Conservation (phyloP, 2,797 vertebrate genomes). For the Emydoidea blandingii region DNA sequence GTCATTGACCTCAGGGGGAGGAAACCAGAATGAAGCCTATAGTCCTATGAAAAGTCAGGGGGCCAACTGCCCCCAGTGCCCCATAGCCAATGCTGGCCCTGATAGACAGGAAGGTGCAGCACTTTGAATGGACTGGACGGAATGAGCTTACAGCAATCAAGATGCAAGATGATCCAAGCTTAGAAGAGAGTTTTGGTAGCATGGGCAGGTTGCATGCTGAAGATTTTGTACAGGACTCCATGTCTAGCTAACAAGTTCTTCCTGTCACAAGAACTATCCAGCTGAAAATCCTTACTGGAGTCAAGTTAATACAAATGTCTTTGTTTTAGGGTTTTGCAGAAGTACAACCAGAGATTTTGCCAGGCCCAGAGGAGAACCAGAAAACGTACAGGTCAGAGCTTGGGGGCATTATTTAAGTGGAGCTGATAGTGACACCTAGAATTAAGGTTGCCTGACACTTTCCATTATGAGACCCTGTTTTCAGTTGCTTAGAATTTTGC, state of each 20-base stretch:
- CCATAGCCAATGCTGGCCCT: too few species aligned
- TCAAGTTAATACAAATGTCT: neutral
- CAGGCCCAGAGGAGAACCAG: neutral
- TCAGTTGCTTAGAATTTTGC: neutral
- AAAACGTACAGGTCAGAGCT: neutral
- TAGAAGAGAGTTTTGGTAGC: rapidly evolving
- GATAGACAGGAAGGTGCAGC: neutral
- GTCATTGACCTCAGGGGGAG: too few species aligned
- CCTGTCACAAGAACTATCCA: neutral
- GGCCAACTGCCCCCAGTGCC: neutral
- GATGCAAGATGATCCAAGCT: neutral
- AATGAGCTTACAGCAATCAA: rapidly evolving
- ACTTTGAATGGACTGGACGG: rapidly evolving
- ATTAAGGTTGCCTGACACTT: neutral
- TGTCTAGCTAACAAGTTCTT: too few species aligned
- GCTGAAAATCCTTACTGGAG: neutral
- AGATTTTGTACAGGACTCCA: too few species aligned
- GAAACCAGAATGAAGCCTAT: neutral
- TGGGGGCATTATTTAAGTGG: neutral
- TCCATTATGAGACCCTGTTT: neutral
- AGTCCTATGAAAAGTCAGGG: too few species aligned
- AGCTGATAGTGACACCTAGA: rapidly evolving
- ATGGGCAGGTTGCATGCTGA: neutral
- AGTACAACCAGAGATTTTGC: neutral
- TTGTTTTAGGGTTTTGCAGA: neutral